phyloP scores from a whole-genome alignment of 2,888 invertebrate species.

The Clanis bilineata region DNA sequence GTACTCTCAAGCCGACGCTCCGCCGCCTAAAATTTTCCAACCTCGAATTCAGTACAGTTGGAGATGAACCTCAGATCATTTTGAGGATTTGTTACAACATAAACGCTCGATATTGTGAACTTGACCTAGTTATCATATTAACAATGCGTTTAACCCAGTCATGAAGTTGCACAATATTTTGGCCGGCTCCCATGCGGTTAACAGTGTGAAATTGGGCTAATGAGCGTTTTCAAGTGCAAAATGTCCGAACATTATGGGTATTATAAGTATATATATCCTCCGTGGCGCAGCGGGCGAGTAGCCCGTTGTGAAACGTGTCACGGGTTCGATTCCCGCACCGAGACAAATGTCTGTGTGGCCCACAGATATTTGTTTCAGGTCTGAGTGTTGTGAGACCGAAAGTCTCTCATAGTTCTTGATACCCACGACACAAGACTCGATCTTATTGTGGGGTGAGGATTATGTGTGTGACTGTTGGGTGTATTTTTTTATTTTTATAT shows the following conservation, averaged over 20 bases:
- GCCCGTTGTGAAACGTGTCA: too few species aligned
- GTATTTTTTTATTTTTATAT: too few species aligned
- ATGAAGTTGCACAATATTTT: constrained; percentile 61
- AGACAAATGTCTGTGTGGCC: too few species aligned
- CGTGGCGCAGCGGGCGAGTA: too few species aligned
- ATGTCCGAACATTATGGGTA: not conserved
- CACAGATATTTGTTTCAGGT: too few species aligned
- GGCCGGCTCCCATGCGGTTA: constrained; percentile 48
- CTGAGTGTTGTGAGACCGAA: too few species aligned
- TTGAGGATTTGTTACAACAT: constrained; percentile 4
- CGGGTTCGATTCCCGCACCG: too few species aligned
- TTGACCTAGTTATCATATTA: constrained; percentile 62
- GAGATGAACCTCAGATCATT: constrained; percentile 2
- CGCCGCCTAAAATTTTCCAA: not conserved
- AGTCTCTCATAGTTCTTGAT: too few species aligned
- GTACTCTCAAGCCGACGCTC: too few species aligned
- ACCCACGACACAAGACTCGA: too few species aligned
- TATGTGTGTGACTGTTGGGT: too few species aligned
- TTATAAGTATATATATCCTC: not conserved
- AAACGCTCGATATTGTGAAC: constrained; percentile 40
- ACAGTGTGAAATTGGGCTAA: constrained; percentile 48
- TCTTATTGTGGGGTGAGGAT: too few species aligned
- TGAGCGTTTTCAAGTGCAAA: constrained; percentile 40
- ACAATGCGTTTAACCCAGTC: constrained; percentile 64
- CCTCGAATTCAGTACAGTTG: constrained; percentile 5